phyloP scores from a whole-genome alignment of 2,797 vertebrate species.

The Numenius phaeopus region DNA sequence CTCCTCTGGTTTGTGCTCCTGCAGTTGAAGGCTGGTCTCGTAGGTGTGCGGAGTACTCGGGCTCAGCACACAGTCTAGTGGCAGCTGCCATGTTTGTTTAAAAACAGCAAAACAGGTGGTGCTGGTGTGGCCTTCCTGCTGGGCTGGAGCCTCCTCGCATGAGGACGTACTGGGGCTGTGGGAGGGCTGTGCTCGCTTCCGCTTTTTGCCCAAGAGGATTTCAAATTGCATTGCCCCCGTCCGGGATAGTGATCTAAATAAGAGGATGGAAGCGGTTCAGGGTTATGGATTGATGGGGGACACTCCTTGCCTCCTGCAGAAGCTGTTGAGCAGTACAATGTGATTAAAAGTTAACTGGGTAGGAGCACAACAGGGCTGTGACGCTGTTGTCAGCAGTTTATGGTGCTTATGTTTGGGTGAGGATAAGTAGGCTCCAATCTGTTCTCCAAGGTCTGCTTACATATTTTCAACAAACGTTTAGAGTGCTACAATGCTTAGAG shows the following conservation, averaged over 20 bases:
- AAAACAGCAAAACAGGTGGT: background rate
- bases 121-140: background rate
- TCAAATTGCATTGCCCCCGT: rapidly evolving
- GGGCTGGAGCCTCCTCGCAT: background rate
- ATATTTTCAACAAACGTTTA: background rate
- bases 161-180: background rate
- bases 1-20: background rate
- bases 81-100: background rate
- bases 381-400: background rate
- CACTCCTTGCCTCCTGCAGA: rapidly evolving
- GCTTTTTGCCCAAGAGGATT: background rate
- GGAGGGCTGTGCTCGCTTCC: background rate
- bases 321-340: rapidly evolving
- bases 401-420: background rate
- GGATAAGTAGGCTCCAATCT: background rate
- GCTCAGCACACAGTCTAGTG: background rate
- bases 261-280: background rate
- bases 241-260: rapidly evolving
- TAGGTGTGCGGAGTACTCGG: background rate
- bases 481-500: background rate
- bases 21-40: rapidly evolving
- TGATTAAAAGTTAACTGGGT: background rate
- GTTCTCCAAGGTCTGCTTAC: background rate
- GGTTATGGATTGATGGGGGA: background rate
- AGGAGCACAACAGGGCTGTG: background rate